Conservation (phyloP, 23 tunicate species). For the Diplosoma virens region DNA sequence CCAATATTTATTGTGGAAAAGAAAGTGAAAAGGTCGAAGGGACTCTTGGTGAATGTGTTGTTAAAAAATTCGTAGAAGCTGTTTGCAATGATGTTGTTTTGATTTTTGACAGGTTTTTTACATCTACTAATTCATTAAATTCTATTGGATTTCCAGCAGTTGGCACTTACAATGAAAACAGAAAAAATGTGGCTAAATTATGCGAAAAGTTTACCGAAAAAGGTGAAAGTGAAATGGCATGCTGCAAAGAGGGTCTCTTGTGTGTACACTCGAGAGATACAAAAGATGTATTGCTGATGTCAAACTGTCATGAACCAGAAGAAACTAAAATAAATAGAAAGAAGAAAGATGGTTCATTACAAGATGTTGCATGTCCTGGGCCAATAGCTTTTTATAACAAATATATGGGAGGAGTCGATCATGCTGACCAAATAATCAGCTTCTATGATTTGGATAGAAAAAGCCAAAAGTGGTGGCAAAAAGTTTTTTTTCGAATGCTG, state of each 20-base stretch:
- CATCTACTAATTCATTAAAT: neutral
- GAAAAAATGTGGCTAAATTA: conserved; percentile 3
- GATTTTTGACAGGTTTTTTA: conserved; percentile 14
- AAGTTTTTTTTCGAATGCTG: conserved; percentile 6
- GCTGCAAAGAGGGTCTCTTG: neutral
- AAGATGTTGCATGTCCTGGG: conserved; percentile 2
- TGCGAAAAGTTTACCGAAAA: neutral
- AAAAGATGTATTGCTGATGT: conserved; percentile 6
- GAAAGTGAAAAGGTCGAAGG: conserved; percentile 5
- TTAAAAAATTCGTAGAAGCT: neutral
- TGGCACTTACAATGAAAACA: neutral
- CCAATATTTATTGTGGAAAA: neutral
- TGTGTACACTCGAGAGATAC: neutral
- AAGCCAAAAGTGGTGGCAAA: conserved; percentile 9
- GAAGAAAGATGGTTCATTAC: neutral
- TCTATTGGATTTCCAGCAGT: conserved; percentile 1
- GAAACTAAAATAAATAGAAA: neutral
- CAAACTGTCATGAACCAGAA: neutral
- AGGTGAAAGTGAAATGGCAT: conserved; percentile 1
- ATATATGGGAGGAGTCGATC: conserved; percentile 14
- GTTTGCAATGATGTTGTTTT: conserved; percentile 2
- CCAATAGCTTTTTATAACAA: conserved; percentile 1
- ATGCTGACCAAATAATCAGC: neutral
- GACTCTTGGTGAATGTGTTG: neutral
- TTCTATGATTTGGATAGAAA: conserved; percentile 8